Evolutionary conservation across 2,113 vertebrate genomes (phyloP).

Genomic region (Prolemur simus): DNA sequence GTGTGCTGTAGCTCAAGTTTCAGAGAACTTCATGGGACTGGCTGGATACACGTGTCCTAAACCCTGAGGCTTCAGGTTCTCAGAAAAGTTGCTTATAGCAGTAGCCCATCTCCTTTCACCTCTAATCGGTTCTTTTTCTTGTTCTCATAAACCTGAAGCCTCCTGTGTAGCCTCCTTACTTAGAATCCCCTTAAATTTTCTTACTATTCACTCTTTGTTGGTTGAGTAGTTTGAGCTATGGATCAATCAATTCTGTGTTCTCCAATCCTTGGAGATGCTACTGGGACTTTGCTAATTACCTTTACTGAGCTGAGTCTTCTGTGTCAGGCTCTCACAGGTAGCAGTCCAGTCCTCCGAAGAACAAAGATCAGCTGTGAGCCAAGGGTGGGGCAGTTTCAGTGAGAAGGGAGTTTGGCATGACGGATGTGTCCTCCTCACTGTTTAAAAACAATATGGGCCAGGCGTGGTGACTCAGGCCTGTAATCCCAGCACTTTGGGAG

Average conservation of each 20-base stretch:
- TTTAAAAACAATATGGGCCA: not conserved
- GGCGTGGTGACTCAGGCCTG: too few species aligned
- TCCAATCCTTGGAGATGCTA: not conserved
- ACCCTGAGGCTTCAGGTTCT: not conserved
- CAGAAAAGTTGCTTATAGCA: not conserved
- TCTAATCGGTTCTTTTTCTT: not conserved
- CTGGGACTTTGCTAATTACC: not conserved
- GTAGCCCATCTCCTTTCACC: not conserved
- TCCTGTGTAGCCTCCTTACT: not conserved
- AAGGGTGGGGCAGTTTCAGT: not conserved
- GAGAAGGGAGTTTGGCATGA: not conserved
- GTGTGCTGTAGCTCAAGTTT: not conserved
- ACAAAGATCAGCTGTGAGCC: not conserved
- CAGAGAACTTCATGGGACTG: not conserved
- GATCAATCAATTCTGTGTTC: not conserved
- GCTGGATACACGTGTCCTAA: not conserved
- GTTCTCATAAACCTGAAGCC: not conserved
- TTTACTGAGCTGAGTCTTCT: not conserved
- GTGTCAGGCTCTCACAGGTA: not conserved
- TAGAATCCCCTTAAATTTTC: not conserved
- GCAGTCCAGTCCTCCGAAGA: not conserved
- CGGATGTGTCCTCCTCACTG: not conserved
- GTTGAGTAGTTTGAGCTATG: not conserved
- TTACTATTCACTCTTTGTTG: not conserved
- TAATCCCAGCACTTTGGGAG: too few species aligned